These are phyloP conservation scores for Tiliqua scincoides DNA, from an alignment of 2,113 vertebrate species.

Conservation along the genomic window DNA sequence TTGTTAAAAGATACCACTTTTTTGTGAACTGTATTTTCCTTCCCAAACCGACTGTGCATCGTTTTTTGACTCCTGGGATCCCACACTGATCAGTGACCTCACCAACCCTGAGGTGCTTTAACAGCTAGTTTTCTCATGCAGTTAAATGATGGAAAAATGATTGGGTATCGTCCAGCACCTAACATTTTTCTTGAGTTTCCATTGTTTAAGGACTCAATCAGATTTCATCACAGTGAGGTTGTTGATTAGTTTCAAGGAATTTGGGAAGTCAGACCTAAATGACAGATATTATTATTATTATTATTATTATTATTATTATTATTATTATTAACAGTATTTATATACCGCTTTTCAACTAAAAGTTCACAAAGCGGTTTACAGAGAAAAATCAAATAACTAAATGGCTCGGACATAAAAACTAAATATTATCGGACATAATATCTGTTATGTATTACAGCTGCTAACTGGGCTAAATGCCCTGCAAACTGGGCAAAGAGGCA, in stretches of 20 bases:
- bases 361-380: too few relatives aligned
- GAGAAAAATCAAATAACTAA: too few relatives aligned
- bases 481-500: too few relatives aligned
- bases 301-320: too few relatives aligned
- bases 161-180: not conserved
- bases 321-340: too few relatives aligned
- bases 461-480: too few relatives aligned
- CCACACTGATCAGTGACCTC: not conserved
- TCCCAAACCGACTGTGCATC: not conserved
- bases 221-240: not conserved
- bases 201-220: not conserved
- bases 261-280: not conserved
- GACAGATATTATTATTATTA: not conserved
- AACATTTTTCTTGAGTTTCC: slow-evolving; percentile 10
- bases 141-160: not conserved
- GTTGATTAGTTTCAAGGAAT: slow-evolving; percentile 3
- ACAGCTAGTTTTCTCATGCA: not conserved
- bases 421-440: not conserved
- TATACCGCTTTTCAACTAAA: too few relatives aligned
- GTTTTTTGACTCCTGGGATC: not conserved
- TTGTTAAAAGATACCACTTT: not conserved
- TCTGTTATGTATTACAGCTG: too few relatives aligned
- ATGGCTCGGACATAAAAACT: not conserved
- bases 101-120: not conserved
- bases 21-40: not conserved